Conservation (phyloP, 1,140 invertebrate species). For the Mamestra configurata region DNA sequence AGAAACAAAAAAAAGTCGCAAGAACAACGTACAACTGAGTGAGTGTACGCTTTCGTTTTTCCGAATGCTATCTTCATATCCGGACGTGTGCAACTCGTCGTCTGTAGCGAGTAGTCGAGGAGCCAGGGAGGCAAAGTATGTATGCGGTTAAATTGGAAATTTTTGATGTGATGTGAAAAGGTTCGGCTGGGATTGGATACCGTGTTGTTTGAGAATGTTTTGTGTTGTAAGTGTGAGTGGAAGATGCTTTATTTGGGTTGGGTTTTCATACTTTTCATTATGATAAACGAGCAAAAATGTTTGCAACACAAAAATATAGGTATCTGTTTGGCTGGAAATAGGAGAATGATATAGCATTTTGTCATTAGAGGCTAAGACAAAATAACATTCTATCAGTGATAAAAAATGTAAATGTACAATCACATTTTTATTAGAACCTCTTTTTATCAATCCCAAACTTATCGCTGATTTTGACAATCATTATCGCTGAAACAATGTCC, state of each 20-base stretch:
- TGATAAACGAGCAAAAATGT: background rate
- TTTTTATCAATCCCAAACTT: too few relatives aligned
- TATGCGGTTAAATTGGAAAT: conserved; percentile 40
- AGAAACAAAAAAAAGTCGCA: conserved; percentile 63
- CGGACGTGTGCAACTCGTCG: conserved; percentile 59
- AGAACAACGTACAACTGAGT: conserved; percentile 78
- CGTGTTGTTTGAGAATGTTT: conserved; percentile 23
- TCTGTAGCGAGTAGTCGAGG: conserved; percentile 8
- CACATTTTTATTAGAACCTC: too few relatives aligned
- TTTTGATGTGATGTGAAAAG: conserved; percentile 44
- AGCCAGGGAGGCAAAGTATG: conserved; percentile 17
- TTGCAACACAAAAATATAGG: too few relatives aligned
- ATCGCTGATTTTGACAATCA: too few relatives aligned
- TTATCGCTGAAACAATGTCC: too few relatives aligned
- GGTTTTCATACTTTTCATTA: background rate
- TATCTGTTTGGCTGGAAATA: too few relatives aligned
- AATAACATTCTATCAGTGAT: too few relatives aligned
- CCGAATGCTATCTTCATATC: conserved; percentile 82
- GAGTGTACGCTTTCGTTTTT: conserved; percentile 71
- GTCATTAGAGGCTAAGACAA: too few relatives aligned
- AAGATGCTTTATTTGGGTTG: background rate
- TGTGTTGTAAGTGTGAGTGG: conserved; percentile 4
- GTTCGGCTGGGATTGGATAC: conserved; percentile 34
- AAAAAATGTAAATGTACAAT: too few relatives aligned
- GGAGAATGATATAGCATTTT: too few relatives aligned